A percentile compares a stretch with the other conserved stretches of the same genome.
Conservation (phyloP, 2,113 vertebrate genomes). For the Myanophis thanlyinensis region DNA sequence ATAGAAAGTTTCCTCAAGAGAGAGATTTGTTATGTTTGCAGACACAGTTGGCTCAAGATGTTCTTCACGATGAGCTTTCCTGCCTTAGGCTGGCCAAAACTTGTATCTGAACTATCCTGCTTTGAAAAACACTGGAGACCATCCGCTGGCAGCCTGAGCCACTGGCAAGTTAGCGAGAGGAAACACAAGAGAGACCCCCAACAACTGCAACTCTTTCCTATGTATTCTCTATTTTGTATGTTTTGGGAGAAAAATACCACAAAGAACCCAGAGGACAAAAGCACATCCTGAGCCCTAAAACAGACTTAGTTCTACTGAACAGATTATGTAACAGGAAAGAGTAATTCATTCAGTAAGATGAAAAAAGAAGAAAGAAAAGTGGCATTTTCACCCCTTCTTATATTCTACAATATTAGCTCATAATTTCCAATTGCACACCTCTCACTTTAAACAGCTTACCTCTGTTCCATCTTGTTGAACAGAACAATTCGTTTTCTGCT, state of each 20-base stretch:
- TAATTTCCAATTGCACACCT: slow-evolving; percentile 63
- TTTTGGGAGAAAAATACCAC: slow-evolving; percentile 15
- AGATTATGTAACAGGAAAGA: slow-evolving; percentile 47
- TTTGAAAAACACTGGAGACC: background rate
- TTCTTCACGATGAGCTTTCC: background rate
- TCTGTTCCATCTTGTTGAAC: slow-evolving; percentile 62
- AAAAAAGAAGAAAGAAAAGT: slow-evolving; percentile 52
- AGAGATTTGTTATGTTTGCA: slow-evolving; percentile 21
- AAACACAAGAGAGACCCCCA: accelerated
- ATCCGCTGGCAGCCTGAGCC: background rate
- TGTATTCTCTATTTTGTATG: background rate
- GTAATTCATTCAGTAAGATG: slow-evolving; percentile 55
- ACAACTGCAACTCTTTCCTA: accelerated
- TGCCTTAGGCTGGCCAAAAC: background rate
- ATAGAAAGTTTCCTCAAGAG: slow-evolving; percentile 16
- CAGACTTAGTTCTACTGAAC: slow-evolving; percentile 52
- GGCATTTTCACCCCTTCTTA: slow-evolving; percentile 62
- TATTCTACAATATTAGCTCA: slow-evolving; percentile 62
- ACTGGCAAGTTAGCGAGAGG: background rate
- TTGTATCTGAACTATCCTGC: background rate
- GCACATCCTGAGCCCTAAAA: slow-evolving; percentile 35
- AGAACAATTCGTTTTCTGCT: slow-evolving; percentile 71
- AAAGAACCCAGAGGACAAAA: slow-evolving; percentile 17
- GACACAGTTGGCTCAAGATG: background rate
- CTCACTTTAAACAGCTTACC: slow-evolving; percentile 59